Evolutionary conservation across 2,888 invertebrate species (phyloP), one percentile per base, ranked within the genome.

Genomic region (Balanococcus diminutus): DNA sequence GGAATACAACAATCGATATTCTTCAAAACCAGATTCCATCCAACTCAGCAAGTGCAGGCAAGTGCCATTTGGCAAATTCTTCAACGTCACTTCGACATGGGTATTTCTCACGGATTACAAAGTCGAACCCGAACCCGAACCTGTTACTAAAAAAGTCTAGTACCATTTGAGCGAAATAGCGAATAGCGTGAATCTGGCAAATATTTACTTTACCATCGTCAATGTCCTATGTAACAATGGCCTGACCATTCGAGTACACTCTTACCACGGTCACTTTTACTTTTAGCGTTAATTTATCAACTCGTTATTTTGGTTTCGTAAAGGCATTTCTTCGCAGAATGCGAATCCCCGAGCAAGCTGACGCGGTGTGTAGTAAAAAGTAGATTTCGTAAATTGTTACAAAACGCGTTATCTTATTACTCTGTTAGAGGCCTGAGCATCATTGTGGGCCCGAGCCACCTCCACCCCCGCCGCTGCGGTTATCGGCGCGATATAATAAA

Each of bases 401-500:
- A 72, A 72, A 72, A 72, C 72, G 72, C 72, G 31, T 31, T 46
- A 8, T 46, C 46, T 8, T 46, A 46, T 1, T n/a, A n/a, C n/a
- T 31, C 28, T 72, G 2, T 72, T 56, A 16, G 16, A 46, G 16
- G 2, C 11, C 14, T 16, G 16, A 46, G 46, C 16, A 46, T 46
- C 46, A n/a, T n/a, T 4, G 16, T 16, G 19, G 56, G 5, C 6
- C 16, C 79, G 32, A n/a, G 39, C 39, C 11, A 11, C 39, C 9
- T 14, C 46, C 46, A 16, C 46, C 46, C 46, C 46, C 46, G 46
- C 46, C 46, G 11, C 46, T 16, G 46, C 8, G 9, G 25, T 14
- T 19, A 81, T 36, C 39, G 46, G 28, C 42, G 72, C 72, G 25
- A 46, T 46, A 82, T 82, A 82, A 82, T 82, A 82, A 82, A 42